Base-by-base conservation (phyloP, 2,888 invertebrate species). In the Thymelicus lineola region DNA sequence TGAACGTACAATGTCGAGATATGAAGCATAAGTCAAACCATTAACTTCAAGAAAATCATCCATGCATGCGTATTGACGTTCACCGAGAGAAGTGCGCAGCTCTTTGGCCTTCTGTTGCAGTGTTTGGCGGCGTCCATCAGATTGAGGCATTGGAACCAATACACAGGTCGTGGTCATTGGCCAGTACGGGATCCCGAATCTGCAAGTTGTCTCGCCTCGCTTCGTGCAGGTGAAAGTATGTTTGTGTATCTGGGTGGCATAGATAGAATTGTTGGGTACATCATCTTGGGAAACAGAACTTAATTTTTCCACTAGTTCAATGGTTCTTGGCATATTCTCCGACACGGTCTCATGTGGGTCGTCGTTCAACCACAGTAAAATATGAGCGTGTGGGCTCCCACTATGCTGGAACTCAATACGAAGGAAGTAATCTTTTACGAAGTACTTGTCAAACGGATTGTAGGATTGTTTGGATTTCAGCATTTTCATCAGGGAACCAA, bases 321-420 rank as follows among this genome's bases (percentile, higher is more conserved):
- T 80, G 74, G 81, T 80, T 45, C 2, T 79, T 72, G 79, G 78
- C 79, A 81, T 82, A 79, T 80, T 79, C 78, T 79, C 81, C 28
- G 76, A 82, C 77, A 73, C 75, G 62, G 78, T 45, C 69, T 83
- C 81, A 65, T 35, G 78, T 75, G 86, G 86, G 60, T 80, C 87
- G 61, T 85, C 60, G 57, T 84, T 74, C 12, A 88, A 77, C 87
- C 87, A 89, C 72, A 87, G 6, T 45, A 88, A 77, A 75, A 86
- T 83, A 53, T 87, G 87, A 10, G 85, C 86, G 71, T 82, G 84
- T 0, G 87, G 85, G 72, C 86, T 86, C 73, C 85, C 87, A 68
- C 79, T 73, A 76, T 86, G 82, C 70, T 86, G 85, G 63, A 88
- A 88, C 73, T 88, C 85, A 72, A 86, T 83, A 3, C 83, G 74